Conservation (phyloP, 2,888 invertebrate genomes). For the Chrysina gloriosa region DNA sequence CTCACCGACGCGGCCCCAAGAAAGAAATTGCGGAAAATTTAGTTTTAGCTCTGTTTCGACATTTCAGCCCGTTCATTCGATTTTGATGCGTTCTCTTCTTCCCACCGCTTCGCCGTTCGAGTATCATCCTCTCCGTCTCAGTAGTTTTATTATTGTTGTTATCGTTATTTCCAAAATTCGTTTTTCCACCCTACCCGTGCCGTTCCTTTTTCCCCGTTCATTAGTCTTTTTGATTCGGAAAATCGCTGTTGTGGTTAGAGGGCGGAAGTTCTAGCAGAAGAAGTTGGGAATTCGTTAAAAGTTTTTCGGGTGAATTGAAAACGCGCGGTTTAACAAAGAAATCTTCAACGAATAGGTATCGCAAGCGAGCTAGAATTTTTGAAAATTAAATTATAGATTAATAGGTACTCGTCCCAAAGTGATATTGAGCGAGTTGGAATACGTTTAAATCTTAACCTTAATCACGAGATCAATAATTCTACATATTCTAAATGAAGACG, state of each 20-base stretch:
- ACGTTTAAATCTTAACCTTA: too few relatives aligned
- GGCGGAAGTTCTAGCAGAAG: neutral
- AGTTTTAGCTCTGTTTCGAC: constrained; percentile 35
- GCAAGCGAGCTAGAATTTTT: too few relatives aligned
- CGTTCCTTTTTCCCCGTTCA: neutral
- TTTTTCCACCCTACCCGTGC: neutral
- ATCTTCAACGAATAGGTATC: too few relatives aligned
- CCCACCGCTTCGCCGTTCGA: neutral
- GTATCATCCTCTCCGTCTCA: neutral
- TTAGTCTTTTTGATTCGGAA: constrained; percentile 3
- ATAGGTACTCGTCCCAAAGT: too few relatives aligned
- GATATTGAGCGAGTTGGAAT: too few relatives aligned
- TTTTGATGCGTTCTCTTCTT: constrained; percentile 1
- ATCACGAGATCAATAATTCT: too few relatives aligned
- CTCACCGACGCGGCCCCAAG: neutral
- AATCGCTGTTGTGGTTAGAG: neutral
- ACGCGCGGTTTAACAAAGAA: too few relatives aligned
- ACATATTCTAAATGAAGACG: too few relatives aligned
- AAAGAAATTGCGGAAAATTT: constrained; percentile 30
- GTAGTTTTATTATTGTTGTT: constrained; percentile 8
- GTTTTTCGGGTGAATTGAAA: neutral
- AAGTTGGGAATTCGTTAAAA: neutral
- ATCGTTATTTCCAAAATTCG: constrained; percentile 3
- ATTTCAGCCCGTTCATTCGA: constrained; percentile 11
- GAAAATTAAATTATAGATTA: too few relatives aligned